Base-by-base conservation (phyloP, 2,888 invertebrate species). In the Eilema depressum region DNA sequence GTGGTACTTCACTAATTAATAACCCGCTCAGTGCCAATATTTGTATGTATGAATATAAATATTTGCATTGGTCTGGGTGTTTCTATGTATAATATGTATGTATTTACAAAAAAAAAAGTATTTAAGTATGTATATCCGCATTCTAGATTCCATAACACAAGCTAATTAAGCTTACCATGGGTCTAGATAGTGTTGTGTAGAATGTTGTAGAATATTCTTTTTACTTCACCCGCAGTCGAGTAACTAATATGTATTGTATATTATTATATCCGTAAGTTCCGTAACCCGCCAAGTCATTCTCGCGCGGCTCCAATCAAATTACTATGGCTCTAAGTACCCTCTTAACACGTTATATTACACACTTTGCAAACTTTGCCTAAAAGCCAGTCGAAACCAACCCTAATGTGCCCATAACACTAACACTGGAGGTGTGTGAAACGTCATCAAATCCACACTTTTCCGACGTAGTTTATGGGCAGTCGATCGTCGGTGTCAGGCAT, bases 391-490 rank as follows among this genome's bases (percentile, higher is more conserved):
- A 66, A 59, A 37, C 37, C 20, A 26, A n/a, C 28, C 67, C 28
- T 23, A 61, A 61, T 47, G n/a, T 28, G 47, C 10, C 53, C 30
- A 61, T 61, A 47, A 66, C 37, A 66, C 33, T 66, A 33, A 47
- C 47, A 8, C 57, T 25, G 0, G 14, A 25, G 53, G 23, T 53
- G 61, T 17, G 23, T 53, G 47, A 28, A 61, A 61, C 63, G 63
- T 63, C 57, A 28, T 59, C 59, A 63, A 57, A 69, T 59, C 63
- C 63, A 57, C 28, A 28, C 59, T 59, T 64, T 69, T 64, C 64
- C 56, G 47, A n/a, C 28, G 25, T 59, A 64, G 69, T 69, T 69
- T 69, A 69, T 64, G 64, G 37, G 30, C 75, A 78, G 56, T 59
- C 28, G 69, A 68, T 62, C 63, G 63, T 69, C 28, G 69, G 63